Evolutionary conservation across 2,888 invertebrate species (phyloP).

Genomic region (Nymphalis c-album): DNA sequence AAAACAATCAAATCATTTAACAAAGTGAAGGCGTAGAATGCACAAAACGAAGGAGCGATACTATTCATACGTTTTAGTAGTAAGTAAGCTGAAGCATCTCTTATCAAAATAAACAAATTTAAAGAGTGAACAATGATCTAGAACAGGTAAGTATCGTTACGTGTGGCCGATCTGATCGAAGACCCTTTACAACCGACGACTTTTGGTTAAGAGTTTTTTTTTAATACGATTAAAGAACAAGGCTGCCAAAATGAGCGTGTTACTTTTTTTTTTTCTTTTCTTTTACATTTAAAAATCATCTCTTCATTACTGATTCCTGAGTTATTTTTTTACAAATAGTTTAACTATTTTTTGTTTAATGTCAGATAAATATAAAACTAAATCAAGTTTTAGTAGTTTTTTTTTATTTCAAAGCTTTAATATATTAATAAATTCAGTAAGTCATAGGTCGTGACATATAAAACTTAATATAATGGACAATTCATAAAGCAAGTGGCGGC

Average conservation of each 20-base stretch:
- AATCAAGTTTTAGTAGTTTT: no score
- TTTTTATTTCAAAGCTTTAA: neutral
- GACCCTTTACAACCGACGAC: conserved; percentile 54
- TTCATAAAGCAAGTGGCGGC: conserved; percentile 56
- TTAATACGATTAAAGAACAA: neutral
- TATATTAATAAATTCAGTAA: conserved; percentile 10
- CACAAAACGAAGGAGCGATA: conserved; percentile 66
- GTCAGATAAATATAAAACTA: no score
- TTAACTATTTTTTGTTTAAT: no score
- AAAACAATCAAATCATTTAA: conserved; percentile 67
- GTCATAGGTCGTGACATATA: conserved; percentile 54
- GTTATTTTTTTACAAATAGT: no score
- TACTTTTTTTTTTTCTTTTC: no score
- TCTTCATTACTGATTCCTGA: no score
- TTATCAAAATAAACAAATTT: conserved; percentile 76
- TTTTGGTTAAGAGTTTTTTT: neutral
- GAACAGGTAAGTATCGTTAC: conserved; percentile 61
- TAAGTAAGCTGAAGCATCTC: conserved; percentile 66
- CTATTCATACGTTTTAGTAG: conserved; percentile 66
- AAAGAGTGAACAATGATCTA: conserved; percentile 74
- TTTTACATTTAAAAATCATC: no score
- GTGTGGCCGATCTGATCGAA: conserved; percentile 54
- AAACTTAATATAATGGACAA: conserved; percentile 52
- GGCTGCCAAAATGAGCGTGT: no score
- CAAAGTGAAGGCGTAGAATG: conserved; percentile 62